phyloP scores from a whole-genome alignment of 2,797 vertebrate genomes.

The Diceros bicornis region DNA sequence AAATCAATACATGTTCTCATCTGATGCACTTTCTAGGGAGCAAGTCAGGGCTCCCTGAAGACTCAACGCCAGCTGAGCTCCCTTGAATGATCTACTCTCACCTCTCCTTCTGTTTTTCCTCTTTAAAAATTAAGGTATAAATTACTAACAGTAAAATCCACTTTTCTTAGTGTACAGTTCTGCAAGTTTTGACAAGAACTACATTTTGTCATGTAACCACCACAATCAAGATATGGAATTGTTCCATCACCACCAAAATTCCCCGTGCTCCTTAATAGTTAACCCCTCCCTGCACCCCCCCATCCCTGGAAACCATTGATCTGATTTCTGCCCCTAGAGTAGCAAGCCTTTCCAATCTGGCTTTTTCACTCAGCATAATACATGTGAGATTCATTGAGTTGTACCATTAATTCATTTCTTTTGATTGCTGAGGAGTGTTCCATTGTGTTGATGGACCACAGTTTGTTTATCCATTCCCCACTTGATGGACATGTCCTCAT shows the following conservation, averaged over 20 bases:
- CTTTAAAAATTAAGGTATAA: neutral
- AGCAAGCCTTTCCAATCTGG: neutral
- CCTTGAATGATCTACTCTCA: neutral
- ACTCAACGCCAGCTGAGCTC: neutral
- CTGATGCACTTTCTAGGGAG: neutral
- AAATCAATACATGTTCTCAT: neutral
- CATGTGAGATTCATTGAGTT: neutral
- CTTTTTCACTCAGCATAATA: neutral
- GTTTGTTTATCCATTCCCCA: neutral
- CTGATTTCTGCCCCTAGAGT: neutral
- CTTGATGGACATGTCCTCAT: neutral
- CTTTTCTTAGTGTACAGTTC: neutral
- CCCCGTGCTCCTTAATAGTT: neutral
- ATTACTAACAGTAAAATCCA: neutral
- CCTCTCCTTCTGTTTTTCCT: neutral
- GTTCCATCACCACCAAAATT: neutral
- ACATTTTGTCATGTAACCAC: neutral
- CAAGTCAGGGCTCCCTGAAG: constrained; percentile 11
- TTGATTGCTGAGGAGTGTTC: neutral
- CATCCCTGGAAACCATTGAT: neutral
- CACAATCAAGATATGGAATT: neutral
- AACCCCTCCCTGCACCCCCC: neutral
- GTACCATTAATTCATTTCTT: neutral
- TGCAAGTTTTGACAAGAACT: constrained; percentile 17
- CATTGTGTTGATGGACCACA: neutral